Conservation (phyloP, 2,888 invertebrate species). For the Epinotia bilunana region DNA sequence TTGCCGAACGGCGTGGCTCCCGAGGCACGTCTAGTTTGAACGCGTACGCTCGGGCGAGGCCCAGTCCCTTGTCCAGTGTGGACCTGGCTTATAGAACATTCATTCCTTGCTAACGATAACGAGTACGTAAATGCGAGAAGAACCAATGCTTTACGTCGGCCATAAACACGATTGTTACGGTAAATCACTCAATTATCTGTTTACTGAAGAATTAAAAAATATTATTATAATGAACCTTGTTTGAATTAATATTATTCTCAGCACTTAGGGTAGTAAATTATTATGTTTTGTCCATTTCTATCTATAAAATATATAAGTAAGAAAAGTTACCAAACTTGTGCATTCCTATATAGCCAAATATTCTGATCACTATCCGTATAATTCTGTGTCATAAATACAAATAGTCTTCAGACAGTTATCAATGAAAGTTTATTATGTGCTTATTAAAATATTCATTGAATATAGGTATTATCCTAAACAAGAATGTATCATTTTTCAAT, state of each 20-base stretch:
- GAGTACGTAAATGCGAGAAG: too few species aligned
- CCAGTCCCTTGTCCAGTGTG: too few species aligned
- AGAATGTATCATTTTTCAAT: slow-evolving; percentile 45
- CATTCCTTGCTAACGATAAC: too few species aligned
- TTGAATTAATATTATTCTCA: background rate
- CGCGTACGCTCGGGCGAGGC: too few species aligned
- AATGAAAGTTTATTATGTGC: slow-evolving; percentile 59
- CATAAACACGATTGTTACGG: background rate
- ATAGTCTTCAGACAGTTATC: background rate
- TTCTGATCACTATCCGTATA: background rate
- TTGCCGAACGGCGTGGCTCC: too few species aligned
- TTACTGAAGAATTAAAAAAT: background rate
- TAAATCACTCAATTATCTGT: background rate
- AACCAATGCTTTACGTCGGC: too few species aligned
- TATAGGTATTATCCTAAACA: slow-evolving; percentile 51
- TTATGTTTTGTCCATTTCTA: too few species aligned
- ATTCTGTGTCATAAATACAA: background rate
- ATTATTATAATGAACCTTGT: background rate
- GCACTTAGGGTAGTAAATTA: background rate
- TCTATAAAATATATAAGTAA: background rate
- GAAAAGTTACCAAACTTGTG: background rate
- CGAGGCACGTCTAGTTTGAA: too few species aligned
- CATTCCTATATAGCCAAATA: background rate
- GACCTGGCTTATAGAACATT: too few species aligned
- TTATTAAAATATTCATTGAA: slow-evolving; percentile 65